These are phyloP conservation scores for Leptopilina boulardi DNA, from an alignment of 1,140 invertebrate species.

Conservation along the genomic window DNA sequence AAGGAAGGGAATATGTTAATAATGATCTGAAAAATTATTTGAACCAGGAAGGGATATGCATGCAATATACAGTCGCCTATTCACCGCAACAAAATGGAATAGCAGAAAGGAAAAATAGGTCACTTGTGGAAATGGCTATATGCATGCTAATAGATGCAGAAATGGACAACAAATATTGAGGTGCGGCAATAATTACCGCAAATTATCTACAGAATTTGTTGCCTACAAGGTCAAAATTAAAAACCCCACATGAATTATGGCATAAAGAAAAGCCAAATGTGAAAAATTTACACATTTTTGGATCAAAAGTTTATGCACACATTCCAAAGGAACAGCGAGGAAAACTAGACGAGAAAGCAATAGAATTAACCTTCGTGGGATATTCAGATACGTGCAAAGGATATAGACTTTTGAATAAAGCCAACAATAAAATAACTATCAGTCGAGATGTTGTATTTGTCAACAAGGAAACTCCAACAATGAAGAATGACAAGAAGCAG, in stretches of 20 bases:
- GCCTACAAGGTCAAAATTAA: slow-evolving; percentile 34
- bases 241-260: slow-evolving; percentile 41
- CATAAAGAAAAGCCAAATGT: slow-evolving; percentile 35
- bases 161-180: slow-evolving; percentile 65
- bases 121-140: slow-evolving; percentile 59
- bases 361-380: slow-evolving; percentile 58
- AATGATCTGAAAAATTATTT: slow-evolving; percentile 43
- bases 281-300: slow-evolving; percentile 49
- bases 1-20: slow-evolving; percentile 54
- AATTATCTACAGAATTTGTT: slow-evolving; percentile 66
- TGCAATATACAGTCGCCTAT: slow-evolving; percentile 44
- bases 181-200: slow-evolving; percentile 66
- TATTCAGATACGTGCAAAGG: slow-evolving; percentile 59
- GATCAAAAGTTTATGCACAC: slow-evolving; percentile 47
- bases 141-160: slow-evolving; percentile 61
- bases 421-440: slow-evolving; percentile 52
- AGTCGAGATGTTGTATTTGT: slow-evolving; percentile 54
- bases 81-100: slow-evolving; percentile 37
- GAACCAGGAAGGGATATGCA: slow-evolving; percentile 51
- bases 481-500: not conserved
- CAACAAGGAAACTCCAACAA: not conserved
- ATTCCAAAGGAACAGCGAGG: slow-evolving; percentile 51
- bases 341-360: slow-evolving; percentile 55
- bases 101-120: slow-evolving; percentile 50
- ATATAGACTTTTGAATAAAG: slow-evolving; percentile 51